A percentile compares a stretch with the other conserved stretches of the same genome.
Conservation (phyloP, 2,113 vertebrate species). For the Cardinalis cardinalis region DNA sequence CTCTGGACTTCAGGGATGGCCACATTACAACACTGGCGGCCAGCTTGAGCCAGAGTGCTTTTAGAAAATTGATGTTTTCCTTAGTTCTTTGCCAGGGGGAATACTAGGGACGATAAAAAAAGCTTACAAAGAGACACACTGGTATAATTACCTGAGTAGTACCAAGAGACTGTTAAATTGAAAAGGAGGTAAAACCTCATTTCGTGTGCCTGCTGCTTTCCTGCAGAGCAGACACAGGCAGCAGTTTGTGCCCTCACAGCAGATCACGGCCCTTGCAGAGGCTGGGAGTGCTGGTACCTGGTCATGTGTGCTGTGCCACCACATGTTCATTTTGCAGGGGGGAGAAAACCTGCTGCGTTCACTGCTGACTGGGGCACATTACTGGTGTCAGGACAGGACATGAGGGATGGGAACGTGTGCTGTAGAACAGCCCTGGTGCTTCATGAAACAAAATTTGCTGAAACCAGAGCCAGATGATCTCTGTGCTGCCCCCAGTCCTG, state of each 20-base stretch:
- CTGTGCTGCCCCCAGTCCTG: fast-evolving
- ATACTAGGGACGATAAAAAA: conserved; percentile 1
- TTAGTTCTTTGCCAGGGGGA: background rate
- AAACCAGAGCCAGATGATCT: background rate
- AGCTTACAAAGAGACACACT: background rate
- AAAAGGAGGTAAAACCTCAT: background rate
- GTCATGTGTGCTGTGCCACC: fast-evolving
- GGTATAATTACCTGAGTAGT: conserved; percentile 13
- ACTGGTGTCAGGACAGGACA: background rate
- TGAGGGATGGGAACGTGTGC: fast-evolving
- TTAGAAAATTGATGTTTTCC: background rate
- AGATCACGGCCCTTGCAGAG: background rate
- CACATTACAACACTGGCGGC: background rate
- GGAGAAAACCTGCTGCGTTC: background rate
- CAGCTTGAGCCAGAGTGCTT: background rate
- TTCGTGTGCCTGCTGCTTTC: background rate
- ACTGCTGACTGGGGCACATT: background rate
- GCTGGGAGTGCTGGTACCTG: background rate
- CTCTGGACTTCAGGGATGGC: background rate
- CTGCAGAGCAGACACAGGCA: background rate
- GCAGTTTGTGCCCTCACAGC: background rate
- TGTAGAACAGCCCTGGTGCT: background rate
- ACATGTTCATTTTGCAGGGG: fast-evolving
- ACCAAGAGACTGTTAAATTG: background rate
- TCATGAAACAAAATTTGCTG: background rate